Base-by-base conservation (phyloP, 2,113 vertebrate species). In the Cercopithecus mona region DNA sequence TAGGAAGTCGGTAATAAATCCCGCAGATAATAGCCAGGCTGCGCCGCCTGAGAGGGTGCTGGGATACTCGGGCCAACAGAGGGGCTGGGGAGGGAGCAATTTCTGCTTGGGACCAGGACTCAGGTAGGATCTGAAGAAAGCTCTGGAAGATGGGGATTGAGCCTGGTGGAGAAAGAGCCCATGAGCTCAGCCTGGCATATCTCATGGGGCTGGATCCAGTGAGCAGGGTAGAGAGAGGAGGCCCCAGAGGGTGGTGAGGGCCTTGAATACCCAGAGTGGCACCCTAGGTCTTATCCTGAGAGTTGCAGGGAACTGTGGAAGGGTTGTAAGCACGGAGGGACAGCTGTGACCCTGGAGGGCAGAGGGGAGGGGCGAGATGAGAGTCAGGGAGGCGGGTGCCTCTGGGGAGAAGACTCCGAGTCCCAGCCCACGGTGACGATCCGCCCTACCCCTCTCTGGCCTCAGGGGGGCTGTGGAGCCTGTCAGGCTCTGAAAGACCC, bases 1-100 rank as follows among this genome's bases (percentile, higher is more conserved):
- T 6, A 27, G 92, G 55, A 78, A 75, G 93, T 30, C n/a, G 82
- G 80, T 32, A 32, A 94, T 95, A 93, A 94, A 86, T 95, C 79
- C 79, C 4, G 0, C 35, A 32, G 85, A 88, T 64, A 82, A 81
- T 20, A 75, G 85, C 83, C 92, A 83, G 87, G 43, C 76, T 68
- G 2, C 0, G 2, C 48, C 25, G n/a, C 61, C 79, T 3, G 20
- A 25, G 45, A 50, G 32, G 72, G 45, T 57, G 45, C 23, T 16
- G 45, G 84, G 64, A 17, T 14, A 11, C 25, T 20, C 1, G 2
- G 70, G 79, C 50, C 72, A 52, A 9, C 25, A 52, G 61, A 13
- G 35, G 38, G 70, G 66, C 68, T 48, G 11, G 75, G 66, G 25
- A 40, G 48, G 55, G 25, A 78, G n/a, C 11, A 6, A 5, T 50